A percentile compares a stretch with the other conserved stretches of the same genome.
phyloP scores from a whole-genome alignment of 2,113 vertebrate genomes.

The Ascaphus truei region DNA sequence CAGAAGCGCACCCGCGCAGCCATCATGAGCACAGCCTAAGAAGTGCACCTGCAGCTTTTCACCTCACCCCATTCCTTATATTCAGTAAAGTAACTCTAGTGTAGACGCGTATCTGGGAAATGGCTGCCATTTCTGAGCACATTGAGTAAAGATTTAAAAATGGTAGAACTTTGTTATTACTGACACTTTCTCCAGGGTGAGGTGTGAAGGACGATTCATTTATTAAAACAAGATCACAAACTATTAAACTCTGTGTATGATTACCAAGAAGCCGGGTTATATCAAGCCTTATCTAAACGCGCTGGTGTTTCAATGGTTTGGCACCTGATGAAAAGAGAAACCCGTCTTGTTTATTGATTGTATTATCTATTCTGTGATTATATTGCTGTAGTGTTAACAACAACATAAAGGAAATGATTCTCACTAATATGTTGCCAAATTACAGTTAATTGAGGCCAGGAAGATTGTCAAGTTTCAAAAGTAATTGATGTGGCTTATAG shows the following conservation, averaged over 20 bases:
- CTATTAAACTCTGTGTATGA: conserved; percentile 16
- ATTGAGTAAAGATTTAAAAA: background rate
- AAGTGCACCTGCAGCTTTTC: too few species aligned
- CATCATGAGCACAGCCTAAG: too few species aligned
- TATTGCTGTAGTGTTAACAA: background rate
- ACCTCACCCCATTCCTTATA: too few species aligned
- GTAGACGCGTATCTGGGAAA: background rate
- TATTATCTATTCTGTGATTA: conserved; percentile 2
- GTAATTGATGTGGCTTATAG: background rate
- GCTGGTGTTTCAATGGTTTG: conserved; percentile 4
- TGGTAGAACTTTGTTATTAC: background rate
- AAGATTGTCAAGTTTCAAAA: background rate
- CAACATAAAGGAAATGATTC: background rate
- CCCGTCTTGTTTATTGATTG: background rate
- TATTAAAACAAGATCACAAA: background rate
- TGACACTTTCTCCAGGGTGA: background rate
- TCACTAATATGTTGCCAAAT: background rate
- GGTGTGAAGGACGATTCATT: background rate
- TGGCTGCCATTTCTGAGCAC: background rate
- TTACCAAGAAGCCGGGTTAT: background rate
- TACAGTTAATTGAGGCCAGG: background rate
- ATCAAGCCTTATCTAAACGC: conserved; percentile 9
- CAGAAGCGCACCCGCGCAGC: too few species aligned
- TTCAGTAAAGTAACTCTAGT: too few species aligned
- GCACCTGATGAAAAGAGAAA: background rate